Evolutionary conservation across 2,797 vertebrate species (phyloP).

Genomic region (Danio jaintianensis): DNA sequence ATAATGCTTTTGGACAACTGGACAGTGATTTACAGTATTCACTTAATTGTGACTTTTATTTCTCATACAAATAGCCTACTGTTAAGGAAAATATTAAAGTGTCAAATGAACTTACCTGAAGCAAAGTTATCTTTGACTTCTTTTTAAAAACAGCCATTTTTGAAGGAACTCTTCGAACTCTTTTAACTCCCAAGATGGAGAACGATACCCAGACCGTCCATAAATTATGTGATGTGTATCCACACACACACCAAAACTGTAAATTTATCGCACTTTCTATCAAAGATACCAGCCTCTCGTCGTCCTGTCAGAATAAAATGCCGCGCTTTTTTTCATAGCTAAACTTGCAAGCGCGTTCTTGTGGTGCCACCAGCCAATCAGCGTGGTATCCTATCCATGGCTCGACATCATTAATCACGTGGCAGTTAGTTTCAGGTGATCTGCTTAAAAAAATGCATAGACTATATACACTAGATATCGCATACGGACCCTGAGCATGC

Average conservation of each 20-base stretch:
- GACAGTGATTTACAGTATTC: too few relatives aligned
- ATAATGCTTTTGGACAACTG: too few relatives aligned
- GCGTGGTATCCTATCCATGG: not conserved
- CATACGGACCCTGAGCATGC: too few relatives aligned
- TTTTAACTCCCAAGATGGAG: not conserved
- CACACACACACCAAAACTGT: not conserved
- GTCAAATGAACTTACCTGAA: not conserved
- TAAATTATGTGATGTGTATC: not conserved
- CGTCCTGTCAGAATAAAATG: not conserved
- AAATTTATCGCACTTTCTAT: not conserved
- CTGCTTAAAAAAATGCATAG: not conserved
- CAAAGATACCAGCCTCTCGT: not conserved
- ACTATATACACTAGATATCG: too few relatives aligned
- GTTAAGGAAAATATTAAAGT: too few relatives aligned
- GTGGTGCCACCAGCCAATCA: not conserved
- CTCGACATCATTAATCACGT: not conserved
- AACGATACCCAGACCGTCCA: not conserved
- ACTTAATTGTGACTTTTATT: not conserved
- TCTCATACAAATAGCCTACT: not conserved
- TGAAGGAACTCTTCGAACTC: too few relatives aligned
- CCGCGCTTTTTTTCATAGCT: not conserved
- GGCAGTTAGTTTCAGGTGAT: not conserved
- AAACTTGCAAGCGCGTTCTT: not conserved
- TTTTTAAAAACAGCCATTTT: not conserved
- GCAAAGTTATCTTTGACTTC: not conserved